phyloP scores from a whole-genome alignment of 1,140 invertebrate genomes.

The Panagrolaimus sp. region DNA sequence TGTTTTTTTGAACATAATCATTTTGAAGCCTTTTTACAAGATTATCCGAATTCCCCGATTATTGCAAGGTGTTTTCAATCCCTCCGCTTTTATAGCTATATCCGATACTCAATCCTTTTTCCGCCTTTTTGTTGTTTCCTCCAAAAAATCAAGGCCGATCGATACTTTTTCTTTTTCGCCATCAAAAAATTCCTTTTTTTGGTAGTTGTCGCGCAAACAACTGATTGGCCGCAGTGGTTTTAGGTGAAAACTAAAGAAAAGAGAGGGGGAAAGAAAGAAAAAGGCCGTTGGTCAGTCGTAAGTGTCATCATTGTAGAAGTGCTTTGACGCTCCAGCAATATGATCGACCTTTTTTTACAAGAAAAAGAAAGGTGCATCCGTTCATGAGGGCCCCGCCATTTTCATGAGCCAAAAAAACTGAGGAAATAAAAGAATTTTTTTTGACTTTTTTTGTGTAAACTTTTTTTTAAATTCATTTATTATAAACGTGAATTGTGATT shows the following conservation, averaged over 20 bases:
- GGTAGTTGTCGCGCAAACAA: conserved; percentile 15
- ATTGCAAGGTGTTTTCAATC: no score
- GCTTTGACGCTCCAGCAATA: neutral
- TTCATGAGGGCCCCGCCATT: conserved; percentile 7
- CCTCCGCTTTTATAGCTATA: no score
- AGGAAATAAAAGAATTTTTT: no score
- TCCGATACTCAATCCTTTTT: no score
- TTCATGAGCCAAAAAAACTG: neutral
- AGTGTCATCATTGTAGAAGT: neutral
- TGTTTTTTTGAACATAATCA: no score
- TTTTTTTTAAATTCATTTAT: conserved; percentile 4
- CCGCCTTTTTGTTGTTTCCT: no score
- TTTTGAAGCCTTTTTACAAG: no score
- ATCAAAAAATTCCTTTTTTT: neutral
- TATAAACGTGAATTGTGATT: neutral
- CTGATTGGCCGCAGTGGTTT: conserved; percentile 7
- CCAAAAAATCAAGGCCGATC: conserved; percentile 2
- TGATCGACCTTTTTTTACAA: neutral
- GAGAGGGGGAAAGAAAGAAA: neutral
- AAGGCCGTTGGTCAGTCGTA: neutral
- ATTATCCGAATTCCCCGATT: no score
- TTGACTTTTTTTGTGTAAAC: neutral
- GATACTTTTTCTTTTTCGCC: conserved; percentile 6
- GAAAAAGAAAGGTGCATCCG: neutral
- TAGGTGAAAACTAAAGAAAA: no score